phyloP scores from a whole-genome alignment of 1,140 invertebrate species.

The Piezodorus guildinii region DNA sequence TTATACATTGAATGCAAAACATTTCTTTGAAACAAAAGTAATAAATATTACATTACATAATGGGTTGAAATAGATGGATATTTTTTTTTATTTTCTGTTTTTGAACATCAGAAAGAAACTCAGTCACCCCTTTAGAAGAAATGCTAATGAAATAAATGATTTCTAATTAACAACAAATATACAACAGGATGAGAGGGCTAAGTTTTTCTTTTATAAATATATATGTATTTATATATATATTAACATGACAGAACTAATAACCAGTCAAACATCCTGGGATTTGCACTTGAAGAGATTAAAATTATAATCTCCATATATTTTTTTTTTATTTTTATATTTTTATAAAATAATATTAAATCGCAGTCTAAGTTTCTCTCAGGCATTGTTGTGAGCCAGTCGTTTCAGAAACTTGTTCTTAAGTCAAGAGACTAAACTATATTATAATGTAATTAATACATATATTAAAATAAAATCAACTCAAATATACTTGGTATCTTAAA shows the following conservation, averaged over 20 bases:
- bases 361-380: constrained; percentile 16
- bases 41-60: background rate
- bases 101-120: background rate
- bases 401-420: constrained; percentile 14
- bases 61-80: background rate
- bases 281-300: background rate
- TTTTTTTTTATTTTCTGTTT: background rate
- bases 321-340: background rate
- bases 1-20: constrained; percentile 6
- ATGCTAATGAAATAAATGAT: background rate
- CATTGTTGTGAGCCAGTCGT: constrained; percentile 11
- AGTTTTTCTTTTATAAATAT: constrained; percentile 8
- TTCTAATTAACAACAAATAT: constrained; percentile 5
- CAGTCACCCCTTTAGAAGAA: constrained; percentile 4
- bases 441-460: background rate
- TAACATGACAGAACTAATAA: background rate
- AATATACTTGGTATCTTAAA: constrained; percentile 13
- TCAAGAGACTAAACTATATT: constrained; percentile 4
- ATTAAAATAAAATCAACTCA: background rate
- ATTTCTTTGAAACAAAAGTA: background rate
- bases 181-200: constrained; percentile 1
- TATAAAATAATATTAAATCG: constrained; percentile 14
- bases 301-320: background rate
- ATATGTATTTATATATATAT: background rate
- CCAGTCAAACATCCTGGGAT: constrained; percentile 8